These are phyloP conservation scores for Isichthys henryi DNA, from an alignment of 2,113 vertebrate species.

Conservation along the genomic window DNA sequence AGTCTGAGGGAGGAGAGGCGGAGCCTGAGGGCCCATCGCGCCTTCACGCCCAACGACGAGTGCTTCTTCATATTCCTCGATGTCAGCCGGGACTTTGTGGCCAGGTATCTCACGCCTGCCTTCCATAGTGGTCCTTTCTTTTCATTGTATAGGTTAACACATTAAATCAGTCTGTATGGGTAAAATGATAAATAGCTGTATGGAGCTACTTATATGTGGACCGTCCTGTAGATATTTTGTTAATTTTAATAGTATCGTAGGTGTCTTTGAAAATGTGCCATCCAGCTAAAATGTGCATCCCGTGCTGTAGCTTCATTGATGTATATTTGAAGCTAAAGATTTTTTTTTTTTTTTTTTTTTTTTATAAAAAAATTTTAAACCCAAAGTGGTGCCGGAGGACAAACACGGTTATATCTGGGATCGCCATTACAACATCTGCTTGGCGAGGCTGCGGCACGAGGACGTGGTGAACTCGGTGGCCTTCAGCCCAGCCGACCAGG, in stretches of 20 bases:
- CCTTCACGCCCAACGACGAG: constrained; percentile 90
- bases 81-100: constrained; percentile 91
- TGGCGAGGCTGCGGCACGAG: constrained; percentile 82
- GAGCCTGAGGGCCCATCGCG: constrained; percentile 79
- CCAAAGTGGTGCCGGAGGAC: constrained; percentile 92
- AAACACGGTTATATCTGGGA: constrained; percentile 97
- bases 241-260: background rate
- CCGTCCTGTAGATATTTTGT: background rate
- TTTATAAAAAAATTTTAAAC: too few relatives aligned
- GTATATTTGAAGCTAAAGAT: background rate
- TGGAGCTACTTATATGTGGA: background rate
- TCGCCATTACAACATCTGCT: constrained; percentile 90
- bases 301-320: background rate
- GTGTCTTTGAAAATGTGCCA: background rate
- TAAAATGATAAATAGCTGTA: background rate
- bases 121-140: background rate
- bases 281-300: background rate
- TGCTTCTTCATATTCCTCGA: constrained; percentile 97
- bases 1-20: constrained; percentile 84
- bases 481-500: constrained; percentile 88
- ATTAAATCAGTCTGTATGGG: background rate
- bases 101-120: constrained; percentile 66
- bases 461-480: constrained; percentile 94
- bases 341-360: background rate
- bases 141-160: background rate